phyloP scores from a whole-genome alignment of 2,888 invertebrate species.

The Eilema sororculum region DNA sequence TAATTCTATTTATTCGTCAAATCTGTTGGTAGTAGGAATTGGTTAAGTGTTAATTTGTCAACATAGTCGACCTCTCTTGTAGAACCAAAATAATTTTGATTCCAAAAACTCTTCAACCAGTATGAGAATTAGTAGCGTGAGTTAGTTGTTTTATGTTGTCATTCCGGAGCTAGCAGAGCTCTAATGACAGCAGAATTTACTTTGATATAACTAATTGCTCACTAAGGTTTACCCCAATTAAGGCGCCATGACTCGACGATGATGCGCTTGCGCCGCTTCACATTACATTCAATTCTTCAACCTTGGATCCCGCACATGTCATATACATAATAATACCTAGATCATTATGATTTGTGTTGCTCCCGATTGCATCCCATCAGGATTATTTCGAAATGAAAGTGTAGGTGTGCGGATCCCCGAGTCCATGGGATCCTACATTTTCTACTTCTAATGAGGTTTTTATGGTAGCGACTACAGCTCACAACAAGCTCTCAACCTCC shows the following conservation, averaged over 20 bases:
- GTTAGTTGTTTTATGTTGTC: neutral
- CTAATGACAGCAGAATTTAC: neutral
- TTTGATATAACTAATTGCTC: conserved; percentile 7
- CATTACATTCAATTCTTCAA: conserved; percentile 20
- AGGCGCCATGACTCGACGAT: conserved; percentile 5
- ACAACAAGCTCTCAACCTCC: too few species aligned
- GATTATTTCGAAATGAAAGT: too few species aligned
- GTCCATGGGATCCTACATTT: neutral
- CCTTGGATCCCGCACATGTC: conserved; percentile 25
- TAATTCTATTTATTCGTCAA: too few species aligned
- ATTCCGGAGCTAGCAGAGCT: neutral
- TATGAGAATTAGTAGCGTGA: too few species aligned
- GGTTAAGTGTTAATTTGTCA: too few species aligned
- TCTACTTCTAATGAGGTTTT: neutral
- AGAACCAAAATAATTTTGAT: too few species aligned
- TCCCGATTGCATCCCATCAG: neutral
- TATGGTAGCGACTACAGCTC: neutral
- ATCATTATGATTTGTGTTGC: neutral
- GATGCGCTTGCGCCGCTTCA: conserved; percentile 21
- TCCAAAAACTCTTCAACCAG: too few species aligned
- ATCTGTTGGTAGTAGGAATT: too few species aligned
- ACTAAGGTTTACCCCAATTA: conserved; percentile 15
- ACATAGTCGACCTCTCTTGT: too few species aligned
- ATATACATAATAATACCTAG: neutral
- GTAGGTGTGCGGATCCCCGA: neutral